Conservation (phyloP, 2,113 vertebrate species). For the Corydoras maculifer region DNA sequence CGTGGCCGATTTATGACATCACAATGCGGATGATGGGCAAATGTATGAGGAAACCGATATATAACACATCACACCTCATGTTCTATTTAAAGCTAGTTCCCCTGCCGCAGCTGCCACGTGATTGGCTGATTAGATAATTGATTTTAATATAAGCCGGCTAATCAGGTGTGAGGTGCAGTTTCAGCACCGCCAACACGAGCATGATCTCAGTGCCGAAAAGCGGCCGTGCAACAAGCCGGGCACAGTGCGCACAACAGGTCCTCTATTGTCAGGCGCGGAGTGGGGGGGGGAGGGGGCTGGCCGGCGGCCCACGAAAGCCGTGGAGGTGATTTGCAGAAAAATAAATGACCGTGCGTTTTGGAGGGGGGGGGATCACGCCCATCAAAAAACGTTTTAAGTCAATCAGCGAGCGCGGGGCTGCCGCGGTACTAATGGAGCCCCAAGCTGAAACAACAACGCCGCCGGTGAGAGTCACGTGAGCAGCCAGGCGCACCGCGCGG, state of each 20-base stretch:
- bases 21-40: no score
- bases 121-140: conserved; percentile 16
- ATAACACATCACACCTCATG: no score
- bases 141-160: background rate
- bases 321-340: conserved; percentile 4
- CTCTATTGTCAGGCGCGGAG: conserved; percentile 22
- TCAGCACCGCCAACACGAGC: no score
- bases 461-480: no score
- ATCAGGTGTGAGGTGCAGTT: background rate
- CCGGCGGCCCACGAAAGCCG: conserved; percentile 13
- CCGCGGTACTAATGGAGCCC: background rate
- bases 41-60: no score
- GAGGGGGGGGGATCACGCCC: background rate
- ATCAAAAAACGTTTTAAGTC: background rate
- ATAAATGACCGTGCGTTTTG: background rate
- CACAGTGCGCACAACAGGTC: conserved; percentile 20
- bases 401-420: background rate
- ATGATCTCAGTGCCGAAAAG: conserved; percentile 37
- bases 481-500: no score
- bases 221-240: conserved; percentile 24
- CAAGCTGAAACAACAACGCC: background rate
- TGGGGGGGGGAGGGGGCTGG: conserved; percentile 16
- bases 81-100: no score
- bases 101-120: no score
- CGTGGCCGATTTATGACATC: background rate